Percentiles rank a stretch among this genome's conserved stretches.
These are phyloP conservation scores for Oikopleura dioica DNA, from an alignment of 23 tunicate genomes.

Conservation along the genomic window DNA sequence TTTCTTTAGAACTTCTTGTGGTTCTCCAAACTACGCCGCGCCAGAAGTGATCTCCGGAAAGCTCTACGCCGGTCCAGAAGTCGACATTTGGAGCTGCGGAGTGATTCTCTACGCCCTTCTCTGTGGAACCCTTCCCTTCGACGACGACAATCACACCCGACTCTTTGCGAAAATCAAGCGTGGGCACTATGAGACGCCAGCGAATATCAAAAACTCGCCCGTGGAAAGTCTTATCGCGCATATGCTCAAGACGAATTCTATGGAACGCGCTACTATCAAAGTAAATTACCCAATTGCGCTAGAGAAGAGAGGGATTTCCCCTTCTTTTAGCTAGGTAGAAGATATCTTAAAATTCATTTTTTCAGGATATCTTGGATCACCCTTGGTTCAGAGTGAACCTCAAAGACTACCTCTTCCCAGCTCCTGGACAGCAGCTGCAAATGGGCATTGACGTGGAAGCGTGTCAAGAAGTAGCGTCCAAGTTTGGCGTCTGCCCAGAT, in stretches of 20 bases:
- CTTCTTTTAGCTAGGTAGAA: too few species aligned
- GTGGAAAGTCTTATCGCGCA: conserved; percentile 85
- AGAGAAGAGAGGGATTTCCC: too few species aligned
- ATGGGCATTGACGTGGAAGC: conserved; percentile 58
- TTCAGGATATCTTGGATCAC: conserved; percentile 50
- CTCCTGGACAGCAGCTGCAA: conserved; percentile 26
- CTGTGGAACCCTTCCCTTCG: conserved; percentile 96
- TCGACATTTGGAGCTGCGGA: conserved; percentile 98
- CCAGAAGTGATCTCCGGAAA: conserved; percentile 99
- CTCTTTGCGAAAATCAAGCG: conserved; percentile 82
- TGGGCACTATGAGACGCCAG: conserved; percentile 85
- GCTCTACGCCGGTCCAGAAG: conserved; percentile 99
- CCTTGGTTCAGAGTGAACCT: conserved; percentile 68
- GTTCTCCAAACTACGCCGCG: conserved; percentile 97
- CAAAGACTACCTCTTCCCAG: conserved; percentile 65
- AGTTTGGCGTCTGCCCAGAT: background rate
- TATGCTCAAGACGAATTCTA: conserved; percentile 95
- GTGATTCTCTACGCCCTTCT: conserved; percentile 88
- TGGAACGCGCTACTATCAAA: conserved; percentile 68
- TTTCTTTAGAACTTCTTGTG: conserved; percentile 96
- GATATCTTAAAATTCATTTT: too few species aligned
- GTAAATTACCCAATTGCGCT: background rate
- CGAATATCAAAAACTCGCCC: conserved; percentile 30
- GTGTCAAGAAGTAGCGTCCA: conserved; percentile 29
- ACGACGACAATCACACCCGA: conserved; percentile 86